These are phyloP conservation scores for Dipodomys merriami DNA, from an alignment of 2,113 vertebrate genomes.

Conservation along the genomic window DNA sequence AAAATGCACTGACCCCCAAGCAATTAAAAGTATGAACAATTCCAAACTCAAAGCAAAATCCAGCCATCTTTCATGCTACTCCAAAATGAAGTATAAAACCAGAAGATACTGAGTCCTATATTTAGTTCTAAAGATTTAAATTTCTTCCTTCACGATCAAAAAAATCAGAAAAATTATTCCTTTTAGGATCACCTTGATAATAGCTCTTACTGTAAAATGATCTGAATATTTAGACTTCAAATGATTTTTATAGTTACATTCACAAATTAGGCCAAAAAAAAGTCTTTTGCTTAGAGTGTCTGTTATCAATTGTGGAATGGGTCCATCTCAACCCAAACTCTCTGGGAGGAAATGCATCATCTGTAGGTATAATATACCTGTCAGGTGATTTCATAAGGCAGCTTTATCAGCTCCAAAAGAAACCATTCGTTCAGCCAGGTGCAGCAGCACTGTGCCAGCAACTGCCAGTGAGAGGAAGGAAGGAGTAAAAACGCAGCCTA, in stretches of 20 bases:
- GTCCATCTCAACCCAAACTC: slow-evolving; percentile 29
- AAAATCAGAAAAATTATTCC: slow-evolving; percentile 22
- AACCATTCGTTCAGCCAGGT: neutral
- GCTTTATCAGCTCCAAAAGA: slow-evolving; percentile 51
- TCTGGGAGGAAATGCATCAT: slow-evolving; percentile 11
- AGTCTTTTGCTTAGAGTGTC: slow-evolving; percentile 30
- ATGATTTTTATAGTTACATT: neutral
- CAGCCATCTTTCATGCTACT: slow-evolving; percentile 58
- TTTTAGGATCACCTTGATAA: slow-evolving; percentile 45
- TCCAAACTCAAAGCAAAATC: slow-evolving; percentile 58
- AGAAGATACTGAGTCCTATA: slow-evolving; percentile 8
- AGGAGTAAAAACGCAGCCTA: slow-evolving; percentile 41
- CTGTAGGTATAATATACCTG: slow-evolving; percentile 42
- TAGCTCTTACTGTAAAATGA: slow-evolving; percentile 39
- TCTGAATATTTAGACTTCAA: slow-evolving; percentile 43
- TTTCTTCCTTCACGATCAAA: slow-evolving; percentile 48
- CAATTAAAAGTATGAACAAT: slow-evolving; percentile 54
- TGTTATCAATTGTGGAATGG: neutral
- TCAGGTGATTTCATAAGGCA: slow-evolving; percentile 67
- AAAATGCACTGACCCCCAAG: slow-evolving; percentile 59
- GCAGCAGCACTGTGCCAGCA: slow-evolving; percentile 43
- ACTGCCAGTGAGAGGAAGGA: slow-evolving; percentile 47
- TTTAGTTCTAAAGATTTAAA: slow-evolving; percentile 34
- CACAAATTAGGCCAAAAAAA: slow-evolving; percentile 35
- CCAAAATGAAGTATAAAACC: slow-evolving; percentile 30